These are phyloP conservation scores for Aphyosemion australe DNA, from an alignment of 2,113 vertebrate species.

Conservation along the genomic window DNA sequence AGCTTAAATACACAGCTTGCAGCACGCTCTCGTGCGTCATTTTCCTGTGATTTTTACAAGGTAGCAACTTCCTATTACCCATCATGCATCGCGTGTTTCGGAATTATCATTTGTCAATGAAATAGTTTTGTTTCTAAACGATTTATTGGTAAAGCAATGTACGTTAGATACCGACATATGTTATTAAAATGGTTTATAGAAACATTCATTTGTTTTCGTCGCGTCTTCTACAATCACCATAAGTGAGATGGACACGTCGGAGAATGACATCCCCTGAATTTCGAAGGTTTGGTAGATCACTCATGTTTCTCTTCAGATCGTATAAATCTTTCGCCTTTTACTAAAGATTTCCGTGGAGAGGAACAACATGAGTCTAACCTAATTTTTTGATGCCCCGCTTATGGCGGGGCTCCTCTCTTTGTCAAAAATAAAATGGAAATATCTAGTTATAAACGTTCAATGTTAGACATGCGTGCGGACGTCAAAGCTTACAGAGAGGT, in stretches of 20 bases:
- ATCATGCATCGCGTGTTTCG: conserved; percentile 35
- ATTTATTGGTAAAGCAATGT: not conserved
- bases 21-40: not conserved
- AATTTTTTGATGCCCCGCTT: conserved; percentile 68
- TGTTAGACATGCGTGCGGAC: no score
- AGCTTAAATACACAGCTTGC: rapidly evolving
- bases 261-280: rapidly evolving
- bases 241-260: not conserved
- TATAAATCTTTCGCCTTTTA: conserved; percentile 81
- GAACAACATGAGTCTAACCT: conserved; percentile 63
- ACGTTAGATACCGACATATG: no score
- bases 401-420: rapidly evolving
- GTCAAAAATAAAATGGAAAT: not conserved
- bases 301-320: conserved; percentile 76
- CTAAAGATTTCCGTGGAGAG: conserved; percentile 79
- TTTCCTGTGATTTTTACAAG: no score
- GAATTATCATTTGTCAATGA: no score
- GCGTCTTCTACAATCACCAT: conserved; percentile 1
- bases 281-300: rapidly evolving
- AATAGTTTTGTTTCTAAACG: not conserved
- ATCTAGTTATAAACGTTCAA: no score
- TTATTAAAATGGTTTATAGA: not conserved
- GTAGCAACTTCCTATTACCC: conserved; percentile 11
- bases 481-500: no score
- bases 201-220: no score